Percentiles rank a stretch among this genome's conserved stretches.
Evolutionary conservation across 2,113 vertebrate genomes (phyloP).

Genomic region (Lamprotornis superbus): DNA sequence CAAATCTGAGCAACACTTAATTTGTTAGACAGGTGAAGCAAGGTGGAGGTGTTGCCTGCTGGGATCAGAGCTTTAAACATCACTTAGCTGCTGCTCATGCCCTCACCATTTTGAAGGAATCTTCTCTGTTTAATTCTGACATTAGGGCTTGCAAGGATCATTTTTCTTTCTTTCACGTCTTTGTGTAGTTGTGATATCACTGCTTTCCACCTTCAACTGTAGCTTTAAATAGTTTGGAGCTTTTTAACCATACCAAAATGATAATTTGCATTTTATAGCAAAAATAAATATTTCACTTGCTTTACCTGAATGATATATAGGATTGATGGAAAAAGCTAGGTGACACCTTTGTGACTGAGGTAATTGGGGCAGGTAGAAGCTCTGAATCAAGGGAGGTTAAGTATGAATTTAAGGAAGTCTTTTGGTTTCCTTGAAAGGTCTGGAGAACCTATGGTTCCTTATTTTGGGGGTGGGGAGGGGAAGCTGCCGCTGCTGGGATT

Average conservation of each 20-base stretch:
- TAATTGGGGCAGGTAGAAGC: neutral
- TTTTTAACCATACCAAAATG: neutral
- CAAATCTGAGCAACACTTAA: neutral
- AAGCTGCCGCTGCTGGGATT: neutral
- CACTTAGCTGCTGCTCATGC: neutral
- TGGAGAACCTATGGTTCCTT: neutral
- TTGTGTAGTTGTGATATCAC: neutral
- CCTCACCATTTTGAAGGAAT: neutral
- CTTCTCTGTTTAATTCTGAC: neutral
- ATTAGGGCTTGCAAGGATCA: neutral
- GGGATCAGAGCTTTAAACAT: neutral
- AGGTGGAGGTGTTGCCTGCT: neutral
- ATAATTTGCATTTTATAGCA: neutral
- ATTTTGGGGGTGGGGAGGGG: neutral
- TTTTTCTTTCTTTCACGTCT: neutral
- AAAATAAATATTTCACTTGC: neutral
- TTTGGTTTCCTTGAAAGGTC: neutral
- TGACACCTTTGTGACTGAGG: neutral
- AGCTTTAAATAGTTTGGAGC: neutral
- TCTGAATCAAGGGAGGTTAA: neutral
- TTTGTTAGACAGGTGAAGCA: neutral
- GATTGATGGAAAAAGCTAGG: neutral
- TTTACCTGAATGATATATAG: neutral
- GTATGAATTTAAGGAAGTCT: neutral
- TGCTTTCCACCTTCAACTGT: neutral